Evolutionary conservation across 2,888 invertebrate species (phyloP), one percentile per base, ranked within the genome.

Genomic region (Cancer borealis): DNA sequence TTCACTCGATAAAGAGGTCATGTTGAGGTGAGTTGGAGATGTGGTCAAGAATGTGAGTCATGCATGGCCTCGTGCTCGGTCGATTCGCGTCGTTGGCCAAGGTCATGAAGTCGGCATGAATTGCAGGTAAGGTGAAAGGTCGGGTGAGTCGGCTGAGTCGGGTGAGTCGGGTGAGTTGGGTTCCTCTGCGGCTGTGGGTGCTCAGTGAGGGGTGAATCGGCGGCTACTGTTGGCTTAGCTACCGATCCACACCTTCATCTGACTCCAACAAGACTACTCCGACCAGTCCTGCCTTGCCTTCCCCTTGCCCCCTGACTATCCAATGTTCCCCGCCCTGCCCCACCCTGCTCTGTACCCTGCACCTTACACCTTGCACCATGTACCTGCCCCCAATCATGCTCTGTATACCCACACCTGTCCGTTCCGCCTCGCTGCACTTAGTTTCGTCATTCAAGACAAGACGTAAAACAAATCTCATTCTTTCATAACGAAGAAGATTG

Each of bases 381-480:
- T 66, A 66, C 66, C 66, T 66, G 66, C 66, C 21, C 21, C 66
- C 66, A 21, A 66, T 21, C 66, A 17, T 66, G 66, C 66, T 21
- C 21, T 66, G 66, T 66, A 66, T n/a, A 21, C 66, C n/a, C 21
- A 66, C 66, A 66, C 21, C 66, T 66, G 66, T 5, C 66, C 66
- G 66, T 66, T 66, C 66, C 66, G 66, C 66, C n/a, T n/a, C 66
- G 66, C 66, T 66, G 21, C 66, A 21, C 66, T 66, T n/a, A 21
- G n/a, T 66, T 66, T n/a, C 66, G 66, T n/a, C n/a, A n/a, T n/a
- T 66, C 21, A 66, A 66, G 66, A 66, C 66, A 66, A 66, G 66
- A 66, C 6, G 66, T n/a, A 66, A 66, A 66, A n/a, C 21, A 66
- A n/a, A 66, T 66, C 21, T 66, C 14, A 66, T n/a, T 66, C n/a